Evolutionary conservation across 1,140 invertebrate genomes (phyloP), one percentile per base, ranked within the genome.

Genomic region (Lepidurus packardi): DNA sequence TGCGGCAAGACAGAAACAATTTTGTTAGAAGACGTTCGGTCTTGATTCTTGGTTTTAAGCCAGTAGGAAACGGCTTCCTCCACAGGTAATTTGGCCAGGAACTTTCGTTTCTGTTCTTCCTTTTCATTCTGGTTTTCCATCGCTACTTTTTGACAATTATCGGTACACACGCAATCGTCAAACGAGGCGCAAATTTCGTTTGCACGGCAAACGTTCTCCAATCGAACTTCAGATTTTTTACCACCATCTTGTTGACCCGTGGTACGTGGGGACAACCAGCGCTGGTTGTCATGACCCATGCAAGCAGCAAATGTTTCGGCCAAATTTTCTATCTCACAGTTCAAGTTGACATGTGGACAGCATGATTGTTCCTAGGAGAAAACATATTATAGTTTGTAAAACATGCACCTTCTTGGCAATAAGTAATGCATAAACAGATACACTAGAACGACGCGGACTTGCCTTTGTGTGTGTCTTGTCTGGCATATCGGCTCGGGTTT

Each of bases 11-110:
- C 6, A 7, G 53, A 4, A 21, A 21, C 7, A 16, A 21, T 65
- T 16, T 65, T 9, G 53, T 65, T 65, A 16, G 13, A 7, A 16
- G 34, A 4, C 3, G 53, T 65, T 65, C 6, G 8, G 16, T 65
- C 53, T n/a, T 65, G 53, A 9, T 65, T 13, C 21, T 65, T 65
- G 13, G 53, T 13, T 65, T 65, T 65, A 13, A 65, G 13, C 53
- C 77, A 65, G 75, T 77, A 7, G 79, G 79, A 24, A 77, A 77
- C 25, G 75, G 79, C n/a, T n/a, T 78, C 73, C 74, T 74, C 43
- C 78, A 80, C 75, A 34, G 77, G 73, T 78, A 74, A 42, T 74
- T 77, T 41, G 79, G 77, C n/a, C 73, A 77, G 7, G 41, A 65
- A 77, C 42, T 65, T 77, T 25, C 73, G 73, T 73, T 65, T 77